A percentile compares a stretch with the other conserved stretches of the same genome.
These are phyloP conservation scores for Caenorhabditis inopinata DNA, from an alignment of 1,140 invertebrate species.

Conservation along the genomic window DNA sequence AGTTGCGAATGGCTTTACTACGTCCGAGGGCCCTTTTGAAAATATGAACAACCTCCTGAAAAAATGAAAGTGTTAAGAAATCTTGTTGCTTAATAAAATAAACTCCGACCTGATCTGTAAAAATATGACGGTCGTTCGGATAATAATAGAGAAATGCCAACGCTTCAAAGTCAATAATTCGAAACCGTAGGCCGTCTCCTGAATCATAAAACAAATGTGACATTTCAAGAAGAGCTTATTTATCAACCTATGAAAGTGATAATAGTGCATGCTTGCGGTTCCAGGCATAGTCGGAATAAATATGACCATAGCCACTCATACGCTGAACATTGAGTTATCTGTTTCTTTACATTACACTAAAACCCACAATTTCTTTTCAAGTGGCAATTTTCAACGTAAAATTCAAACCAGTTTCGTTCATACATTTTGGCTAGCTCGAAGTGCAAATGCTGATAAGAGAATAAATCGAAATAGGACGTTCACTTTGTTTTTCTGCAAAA, in stretches of 20 bases:
- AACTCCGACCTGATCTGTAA: slow-evolving; percentile 2
- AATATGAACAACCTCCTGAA: not conserved
- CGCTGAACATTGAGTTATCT: not conserved
- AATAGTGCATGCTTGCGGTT: not conserved
- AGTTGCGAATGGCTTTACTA: not conserved
- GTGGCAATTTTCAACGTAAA: not conserved
- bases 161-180: not conserved
- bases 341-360: not conserved
- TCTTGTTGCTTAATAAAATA: not conserved
- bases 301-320: slow-evolving; percentile 17
- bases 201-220: not conserved
- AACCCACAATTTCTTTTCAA: slow-evolving; percentile 19
- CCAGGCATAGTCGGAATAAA: not conserved
- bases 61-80: not conserved
- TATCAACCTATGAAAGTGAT: not conserved
- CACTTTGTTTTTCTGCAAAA: not conserved
- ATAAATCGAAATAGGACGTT: too few species aligned
- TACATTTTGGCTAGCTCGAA: not conserved
- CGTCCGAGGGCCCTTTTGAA: not conserved
- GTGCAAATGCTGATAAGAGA: not conserved
- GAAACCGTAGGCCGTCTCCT: not conserved
- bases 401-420: slow-evolving; percentile 23
- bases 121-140: not conserved
- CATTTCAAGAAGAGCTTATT: not conserved
- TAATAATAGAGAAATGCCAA: not conserved